Evolutionary conservation across 2,113 vertebrate genomes (phyloP), one percentile per base, ranked within the genome.

Genomic region (Leiothrix lutea): DNA sequence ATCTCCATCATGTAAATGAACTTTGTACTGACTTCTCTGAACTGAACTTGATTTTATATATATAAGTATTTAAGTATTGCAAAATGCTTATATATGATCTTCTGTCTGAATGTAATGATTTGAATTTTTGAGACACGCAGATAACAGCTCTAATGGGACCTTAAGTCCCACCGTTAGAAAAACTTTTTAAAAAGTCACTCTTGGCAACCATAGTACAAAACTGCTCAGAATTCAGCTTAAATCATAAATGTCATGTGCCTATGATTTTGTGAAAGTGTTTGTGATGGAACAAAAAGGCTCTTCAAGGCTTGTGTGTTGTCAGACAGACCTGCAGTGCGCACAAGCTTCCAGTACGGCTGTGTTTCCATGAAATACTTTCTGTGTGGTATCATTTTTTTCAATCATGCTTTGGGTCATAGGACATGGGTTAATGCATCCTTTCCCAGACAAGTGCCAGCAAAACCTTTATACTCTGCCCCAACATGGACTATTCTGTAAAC

Each of bases 371-470:
- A 80, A 67, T 40, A 23, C 82, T 83, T 94, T 73, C 90, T 80
- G 65, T 92, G 93, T 90, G 83, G 83, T 87, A 85, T 86, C 19
- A 25, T 73, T 80, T 67, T 92, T 90, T 96, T 48, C 77, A 48
- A 8, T 75, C 44, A 4, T 45, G 72, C 69, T 93, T 88, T 93
- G 72, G 71, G 67, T 96, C 61, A 61, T 80, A 62, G 92, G 71
- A 18, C 73, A 78, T 26, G 4, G 14, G 47, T 88, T 95, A 91
- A 91, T 53, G 60, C 72, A 92, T 88, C 82, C 45, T 64, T 67
- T 93, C 69, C 75, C 86, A 75, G 65, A 84, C 90, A 81, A 95
- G 86, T 88, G 88, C 88, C 95, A 96, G 72, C 83, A 88, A 84
- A 97, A 78, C 51, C 62, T 92, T 90, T 83, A 79, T 91, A n/a